Evolutionary conservation across 2,888 invertebrate genomes (phyloP), one percentile per base, ranked within the genome.

Genomic region (Amaurobius ferox): DNA sequence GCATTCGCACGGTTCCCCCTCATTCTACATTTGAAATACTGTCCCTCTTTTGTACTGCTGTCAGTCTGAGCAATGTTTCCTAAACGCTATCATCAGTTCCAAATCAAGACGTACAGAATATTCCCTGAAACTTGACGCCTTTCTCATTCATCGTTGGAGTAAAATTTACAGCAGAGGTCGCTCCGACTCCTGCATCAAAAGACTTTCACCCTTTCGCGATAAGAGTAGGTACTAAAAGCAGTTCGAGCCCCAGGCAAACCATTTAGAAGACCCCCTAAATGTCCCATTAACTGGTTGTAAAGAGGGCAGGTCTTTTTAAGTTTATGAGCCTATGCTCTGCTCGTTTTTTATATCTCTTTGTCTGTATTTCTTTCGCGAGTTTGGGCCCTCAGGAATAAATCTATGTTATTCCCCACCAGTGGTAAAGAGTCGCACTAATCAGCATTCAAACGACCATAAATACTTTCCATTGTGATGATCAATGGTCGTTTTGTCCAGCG

Each of bases 231-330:
- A 66, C 28, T 55, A 39, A 68, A 55, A 77, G 68, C 67, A 23
- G 55, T 39, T 77, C 55, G 32, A 30, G 66, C 77, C 55, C 26
- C 16, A 28, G 55, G 68, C 77, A 9, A 28, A 16, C 39, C 64
- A 64, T 74, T 74, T 74, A 62, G 44, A 44, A n/a, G 32, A 55
- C 35, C 55, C 55, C 55, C 77, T 48, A 76, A 76, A 66, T 76
- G 67, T 68, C 35, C 77, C 77, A 77, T 77, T 77, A 77, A 68
- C 77, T 28, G 68, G 68, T 55, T 30, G 67, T 77, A 77, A 77
- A 77, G 35, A 67, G 35, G 23, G 35, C 26, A 68, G 35, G 44
- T 40, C 39, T 61, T 61, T 66, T 55, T 19, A 66, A 39, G 30
- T 30, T 76, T 66, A 66, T 44, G 44, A 28, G 23, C 23, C 67